phyloP scores from a whole-genome alignment of 2,797 vertebrate species.

The Luscinia luscinia region DNA sequence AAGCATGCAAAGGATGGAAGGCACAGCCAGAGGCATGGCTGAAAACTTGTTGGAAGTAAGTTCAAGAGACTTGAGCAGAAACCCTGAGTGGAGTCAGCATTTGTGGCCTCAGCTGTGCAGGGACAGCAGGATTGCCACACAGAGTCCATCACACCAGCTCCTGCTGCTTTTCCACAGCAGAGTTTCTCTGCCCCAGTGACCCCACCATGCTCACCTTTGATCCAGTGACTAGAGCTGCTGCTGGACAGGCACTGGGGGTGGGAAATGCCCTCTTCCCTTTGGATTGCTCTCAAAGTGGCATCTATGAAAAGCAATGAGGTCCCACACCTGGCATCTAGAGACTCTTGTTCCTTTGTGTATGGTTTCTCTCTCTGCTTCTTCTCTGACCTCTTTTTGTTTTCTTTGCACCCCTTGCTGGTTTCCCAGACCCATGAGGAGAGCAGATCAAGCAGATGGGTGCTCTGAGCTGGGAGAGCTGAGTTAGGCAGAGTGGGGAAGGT shows the following conservation, averaged over 20 bases:
- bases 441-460: neutral
- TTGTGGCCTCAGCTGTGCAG: neutral
- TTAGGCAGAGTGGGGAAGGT: neutral
- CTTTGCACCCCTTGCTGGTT: neutral
- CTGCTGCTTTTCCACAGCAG: neutral
- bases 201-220: neutral
- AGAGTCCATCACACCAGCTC: neutral
- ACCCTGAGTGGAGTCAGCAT: rapidly evolving
- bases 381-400: neutral
- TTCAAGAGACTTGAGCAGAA: neutral
- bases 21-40: neutral
- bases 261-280: neutral
- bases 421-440: neutral
- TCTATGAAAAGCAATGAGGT: neutral
- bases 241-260: neutral
- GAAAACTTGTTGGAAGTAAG: neutral
- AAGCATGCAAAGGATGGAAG: neutral
- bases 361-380: neutral
- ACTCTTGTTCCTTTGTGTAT: neutral
- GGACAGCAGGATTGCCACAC: neutral
- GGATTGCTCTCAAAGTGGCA: neutral
- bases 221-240: neutral
- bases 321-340: neutral
- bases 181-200: neutral
- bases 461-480: neutral